Evolutionary conservation across 1,140 invertebrate species (phyloP).

Genomic region (Ectropis grisescens): DNA sequence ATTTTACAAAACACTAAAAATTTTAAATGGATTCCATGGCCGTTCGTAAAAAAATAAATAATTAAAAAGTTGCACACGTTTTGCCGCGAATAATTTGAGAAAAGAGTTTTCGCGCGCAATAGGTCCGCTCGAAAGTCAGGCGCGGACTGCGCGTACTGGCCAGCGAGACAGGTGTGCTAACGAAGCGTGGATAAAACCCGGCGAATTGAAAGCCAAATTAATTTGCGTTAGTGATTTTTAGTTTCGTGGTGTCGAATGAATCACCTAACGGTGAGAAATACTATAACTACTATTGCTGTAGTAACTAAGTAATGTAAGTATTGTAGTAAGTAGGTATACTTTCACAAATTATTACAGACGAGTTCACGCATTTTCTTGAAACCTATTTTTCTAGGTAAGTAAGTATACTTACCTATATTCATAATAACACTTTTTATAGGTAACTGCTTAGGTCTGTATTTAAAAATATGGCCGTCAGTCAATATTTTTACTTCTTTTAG

Average conservation of each 20-base stretch:
- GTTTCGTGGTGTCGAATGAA: conserved; percentile 5
- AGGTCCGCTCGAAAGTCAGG: conserved; percentile 50
- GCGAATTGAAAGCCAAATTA: conserved; percentile 30
- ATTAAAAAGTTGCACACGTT: conserved; percentile 5
- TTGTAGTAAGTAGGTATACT: background rate
- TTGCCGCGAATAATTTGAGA: conserved; percentile 20
- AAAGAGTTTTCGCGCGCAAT: conserved; percentile 21
- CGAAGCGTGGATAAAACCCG: conserved; percentile 26
- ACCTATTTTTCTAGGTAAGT: no score
- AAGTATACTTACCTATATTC: no score
- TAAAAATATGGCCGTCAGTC: no score
- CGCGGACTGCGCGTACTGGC: conserved; percentile 38
- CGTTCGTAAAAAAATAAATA: conserved; percentile 7
- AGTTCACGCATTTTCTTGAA: no score
- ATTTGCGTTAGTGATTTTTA: conserved; percentile 13
- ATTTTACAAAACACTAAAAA: conserved; percentile 5
- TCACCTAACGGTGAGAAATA: background rate
- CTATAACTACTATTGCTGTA: background rate
- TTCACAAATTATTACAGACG: no score
- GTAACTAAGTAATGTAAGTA: background rate
- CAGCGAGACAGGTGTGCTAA: conserved; percentile 26
- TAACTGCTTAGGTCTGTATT: no score
- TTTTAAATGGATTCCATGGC: no score
- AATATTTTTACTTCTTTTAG: no score
- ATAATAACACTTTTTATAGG: no score